These are phyloP conservation scores for Myopa testacea DNA, from an alignment of 2,888 invertebrate species.

Conservation along the genomic window DNA sequence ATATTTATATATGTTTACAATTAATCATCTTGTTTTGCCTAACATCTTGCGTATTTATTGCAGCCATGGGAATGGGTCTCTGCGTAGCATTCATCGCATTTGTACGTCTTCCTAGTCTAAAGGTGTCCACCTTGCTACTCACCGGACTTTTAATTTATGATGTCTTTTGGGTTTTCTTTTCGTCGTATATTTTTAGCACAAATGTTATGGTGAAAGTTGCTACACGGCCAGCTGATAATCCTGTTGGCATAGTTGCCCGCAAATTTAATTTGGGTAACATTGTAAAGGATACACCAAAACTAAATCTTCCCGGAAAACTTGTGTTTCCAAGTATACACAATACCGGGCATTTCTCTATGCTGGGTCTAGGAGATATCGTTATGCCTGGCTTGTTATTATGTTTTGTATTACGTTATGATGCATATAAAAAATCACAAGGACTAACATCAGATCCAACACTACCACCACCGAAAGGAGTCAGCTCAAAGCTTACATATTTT, in stretches of 20 bases:
- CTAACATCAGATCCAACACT: slow-evolving; percentile 71
- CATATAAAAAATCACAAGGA: slow-evolving; percentile 87
- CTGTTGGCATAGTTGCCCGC: slow-evolving; percentile 92
- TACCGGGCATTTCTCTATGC: slow-evolving; percentile 96
- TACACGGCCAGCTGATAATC: slow-evolving; percentile 89
- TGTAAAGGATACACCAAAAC: slow-evolving; percentile 91
- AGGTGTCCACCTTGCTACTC: slow-evolving; percentile 92
- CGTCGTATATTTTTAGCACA: slow-evolving; percentile 97
- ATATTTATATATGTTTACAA: slow-evolving; percentile 9
- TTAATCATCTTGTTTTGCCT: slow-evolving; percentile 7
- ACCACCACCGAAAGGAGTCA: slow-evolving; percentile 71
- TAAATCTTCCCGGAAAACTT: slow-evolving; percentile 95
- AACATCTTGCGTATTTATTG: slow-evolving; percentile 49
- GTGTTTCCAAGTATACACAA: slow-evolving; percentile 98
- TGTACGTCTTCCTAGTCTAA: slow-evolving; percentile 93
- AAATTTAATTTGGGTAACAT: slow-evolving; percentile 92
- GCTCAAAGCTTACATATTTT: slow-evolving; percentile 89
- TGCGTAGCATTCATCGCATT: slow-evolving; percentile 98
- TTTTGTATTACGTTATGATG: slow-evolving; percentile 96
- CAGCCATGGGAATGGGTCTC: slow-evolving; percentile 97
- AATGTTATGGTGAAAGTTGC: slow-evolving; percentile 98
- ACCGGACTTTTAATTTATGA: slow-evolving; percentile 95
- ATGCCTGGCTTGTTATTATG: slow-evolving; percentile 96
- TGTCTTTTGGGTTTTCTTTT: slow-evolving; percentile 99
- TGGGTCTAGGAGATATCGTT: slow-evolving; percentile 87